Percentiles rank a stretch among this genome's conserved stretches.
These are phyloP conservation scores for Gymnodraco acuticeps DNA, from an alignment of 2,797 vertebrate genomes.

Conservation along the genomic window DNA sequence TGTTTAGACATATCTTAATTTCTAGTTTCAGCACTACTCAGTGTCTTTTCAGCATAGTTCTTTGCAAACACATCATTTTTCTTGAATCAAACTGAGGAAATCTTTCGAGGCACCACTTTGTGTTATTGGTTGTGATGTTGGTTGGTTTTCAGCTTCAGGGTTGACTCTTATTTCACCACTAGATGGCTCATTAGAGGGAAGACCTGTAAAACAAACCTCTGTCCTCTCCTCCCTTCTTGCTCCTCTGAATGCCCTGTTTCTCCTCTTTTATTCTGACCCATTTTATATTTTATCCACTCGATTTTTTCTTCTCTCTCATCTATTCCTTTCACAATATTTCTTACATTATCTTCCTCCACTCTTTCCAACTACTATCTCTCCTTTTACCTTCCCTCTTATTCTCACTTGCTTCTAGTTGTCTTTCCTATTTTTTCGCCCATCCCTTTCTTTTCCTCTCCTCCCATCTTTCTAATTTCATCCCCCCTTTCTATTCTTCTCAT, in stretches of 20 bases:
- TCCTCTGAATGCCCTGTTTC: neutral
- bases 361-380: neutral
- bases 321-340: neutral
- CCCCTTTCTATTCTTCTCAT: no score
- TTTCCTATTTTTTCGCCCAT: neutral
- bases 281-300: neutral
- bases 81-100: no score
- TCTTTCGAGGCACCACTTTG: no score
- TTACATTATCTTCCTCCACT: neutral
- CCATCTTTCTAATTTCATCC: neutral
- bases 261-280: neutral
- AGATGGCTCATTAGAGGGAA: constrained; percentile 38
- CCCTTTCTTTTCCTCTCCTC: neutral
- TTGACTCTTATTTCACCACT: constrained; percentile 23
- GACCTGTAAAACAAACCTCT: neutral
- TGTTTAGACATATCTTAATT: no score
- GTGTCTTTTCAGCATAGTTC: no score
- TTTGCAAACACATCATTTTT: no score
- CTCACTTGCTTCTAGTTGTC: neutral
- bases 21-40: no score
- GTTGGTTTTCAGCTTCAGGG: neutral
- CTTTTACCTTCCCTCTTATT: no score
- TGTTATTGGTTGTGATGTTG: no score
- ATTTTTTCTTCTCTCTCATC: neutral
- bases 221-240: neutral